Percentiles rank a stretch among this genome's conserved stretches.
Evolutionary conservation across 2,888 invertebrate genomes (phyloP).

Genomic region (Norana najaformis): DNA sequence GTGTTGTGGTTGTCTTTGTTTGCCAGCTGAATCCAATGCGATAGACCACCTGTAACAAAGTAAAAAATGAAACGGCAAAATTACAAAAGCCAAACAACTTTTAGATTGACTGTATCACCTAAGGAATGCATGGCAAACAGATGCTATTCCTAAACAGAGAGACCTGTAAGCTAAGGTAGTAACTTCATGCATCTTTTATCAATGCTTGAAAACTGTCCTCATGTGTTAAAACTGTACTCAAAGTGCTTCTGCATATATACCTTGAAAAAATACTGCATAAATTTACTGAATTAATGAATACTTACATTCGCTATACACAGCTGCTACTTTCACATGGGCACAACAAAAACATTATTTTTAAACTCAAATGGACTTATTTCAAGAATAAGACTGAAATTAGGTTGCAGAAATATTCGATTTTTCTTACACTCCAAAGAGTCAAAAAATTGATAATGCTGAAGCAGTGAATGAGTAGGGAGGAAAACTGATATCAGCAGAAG

Average conservation of each 20-base stretch:
- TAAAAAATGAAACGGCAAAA: background rate
- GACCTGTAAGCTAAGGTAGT: background rate
- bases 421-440: too few species aligned
- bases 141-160: background rate
- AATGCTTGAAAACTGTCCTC: background rate
- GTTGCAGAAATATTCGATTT: too few species aligned
- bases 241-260: too few species aligned
- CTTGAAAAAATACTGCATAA: background rate
- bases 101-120: background rate
- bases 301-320: too few species aligned
- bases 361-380: too few species aligned
- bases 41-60: conserved; percentile 70
- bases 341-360: too few species aligned
- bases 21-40: conserved; percentile 75
- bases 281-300: too few species aligned
- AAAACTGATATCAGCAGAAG: too few species aligned
- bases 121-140: background rate
- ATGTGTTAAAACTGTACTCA: background rate
- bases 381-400: too few species aligned
- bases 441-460: too few species aligned
- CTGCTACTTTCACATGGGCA: too few species aligned
- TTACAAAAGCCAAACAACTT: background rate
- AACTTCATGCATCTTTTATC: background rate
- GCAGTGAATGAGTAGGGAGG: too few species aligned
- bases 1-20: conserved; percentile 65